These are phyloP conservation scores for Diplazon laetatorius DNA, from an alignment of 2,888 invertebrate genomes.

Conservation along the genomic window DNA sequence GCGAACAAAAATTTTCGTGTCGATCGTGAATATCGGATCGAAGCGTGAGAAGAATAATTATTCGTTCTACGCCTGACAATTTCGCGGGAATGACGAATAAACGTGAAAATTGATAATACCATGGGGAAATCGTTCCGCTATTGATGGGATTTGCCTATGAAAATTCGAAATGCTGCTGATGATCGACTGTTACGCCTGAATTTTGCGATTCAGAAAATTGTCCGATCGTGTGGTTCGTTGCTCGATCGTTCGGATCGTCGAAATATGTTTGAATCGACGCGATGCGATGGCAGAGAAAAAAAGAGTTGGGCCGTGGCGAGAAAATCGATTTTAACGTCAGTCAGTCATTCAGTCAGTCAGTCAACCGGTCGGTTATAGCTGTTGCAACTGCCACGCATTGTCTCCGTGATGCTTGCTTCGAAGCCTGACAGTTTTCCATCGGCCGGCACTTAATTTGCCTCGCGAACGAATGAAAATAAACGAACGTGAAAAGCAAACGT, in stretches of 20 bases:
- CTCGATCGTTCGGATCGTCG: background rate
- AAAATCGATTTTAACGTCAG: constrained; percentile 65
- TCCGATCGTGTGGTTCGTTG: constrained; percentile 14
- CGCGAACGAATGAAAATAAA: constrained; percentile 46
- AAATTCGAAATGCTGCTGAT: too few species aligned
- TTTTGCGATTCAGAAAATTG: constrained; percentile 8
- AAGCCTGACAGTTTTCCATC: constrained; percentile 37
- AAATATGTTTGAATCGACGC: constrained; percentile 1
- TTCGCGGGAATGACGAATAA: constrained; percentile 20
- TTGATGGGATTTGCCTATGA: too few species aligned
- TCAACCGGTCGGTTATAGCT: background rate
- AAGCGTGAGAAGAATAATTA: background rate
- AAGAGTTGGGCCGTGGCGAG: constrained; percentile 25
- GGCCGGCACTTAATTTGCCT: constrained; percentile 58
- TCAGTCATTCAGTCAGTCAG: constrained; percentile 46
- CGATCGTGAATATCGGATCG: constrained; percentile 25
- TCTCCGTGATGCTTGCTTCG: constrained; percentile 26
- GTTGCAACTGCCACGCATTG: constrained; percentile 14
- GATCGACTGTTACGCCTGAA: too few species aligned
- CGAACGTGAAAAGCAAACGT: background rate
- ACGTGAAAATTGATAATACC: constrained; percentile 20
- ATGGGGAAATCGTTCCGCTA: background rate
- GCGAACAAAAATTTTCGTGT: constrained; percentile 29
- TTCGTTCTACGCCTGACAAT: constrained; percentile 10
- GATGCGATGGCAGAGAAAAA: constrained; percentile 23